These are phyloP conservation scores for Porites rus DNA, from an alignment of 92 coral and sea anemone genomes.

Conservation along the genomic window DNA sequence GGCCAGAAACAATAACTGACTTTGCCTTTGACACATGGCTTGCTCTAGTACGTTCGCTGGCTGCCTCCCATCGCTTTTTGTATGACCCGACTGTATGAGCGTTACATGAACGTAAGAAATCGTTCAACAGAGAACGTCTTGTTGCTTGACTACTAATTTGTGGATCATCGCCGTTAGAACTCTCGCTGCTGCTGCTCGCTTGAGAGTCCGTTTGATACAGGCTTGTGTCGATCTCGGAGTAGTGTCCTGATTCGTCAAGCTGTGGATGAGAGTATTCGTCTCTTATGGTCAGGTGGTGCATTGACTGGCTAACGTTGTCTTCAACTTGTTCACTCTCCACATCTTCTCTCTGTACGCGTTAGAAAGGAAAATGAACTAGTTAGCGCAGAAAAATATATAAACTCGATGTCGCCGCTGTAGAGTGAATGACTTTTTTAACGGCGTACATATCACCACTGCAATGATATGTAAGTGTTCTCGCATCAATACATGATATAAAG, in stretches of 20 bases:
- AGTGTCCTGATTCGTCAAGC: conserved; percentile 11
- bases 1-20: conserved; percentile 55
- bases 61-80: conserved; percentile 50
- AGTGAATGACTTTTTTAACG: not conserved
- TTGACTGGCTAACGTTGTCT: not conserved
- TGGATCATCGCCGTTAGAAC: conserved; percentile 11
- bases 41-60: conserved; percentile 56
- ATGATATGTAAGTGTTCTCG: no score
- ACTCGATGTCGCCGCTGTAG: not conserved
- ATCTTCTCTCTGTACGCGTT: conserved; percentile 5
- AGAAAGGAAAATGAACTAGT: not conserved
- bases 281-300: conserved; percentile 4
- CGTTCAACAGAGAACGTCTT: conserved; percentile 9
- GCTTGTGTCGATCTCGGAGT: conserved; percentile 16
- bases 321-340: conserved; percentile 5
- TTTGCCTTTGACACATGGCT: conserved; percentile 47
- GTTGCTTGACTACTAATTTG: conserved; percentile 6
- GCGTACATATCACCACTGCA: no score
- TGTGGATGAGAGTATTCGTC: conserved; percentile 11
- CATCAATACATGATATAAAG: no score
- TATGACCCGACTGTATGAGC: conserved; percentile 50
- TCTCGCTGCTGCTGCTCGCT: conserved; percentile 29
- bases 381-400: not conserved
- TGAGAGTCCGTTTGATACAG: conserved; percentile 37
- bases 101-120: conserved; percentile 41